These are phyloP conservation scores for Ormyrus nitidulus DNA, from an alignment of 2,888 invertebrate species.

Conservation along the genomic window DNA sequence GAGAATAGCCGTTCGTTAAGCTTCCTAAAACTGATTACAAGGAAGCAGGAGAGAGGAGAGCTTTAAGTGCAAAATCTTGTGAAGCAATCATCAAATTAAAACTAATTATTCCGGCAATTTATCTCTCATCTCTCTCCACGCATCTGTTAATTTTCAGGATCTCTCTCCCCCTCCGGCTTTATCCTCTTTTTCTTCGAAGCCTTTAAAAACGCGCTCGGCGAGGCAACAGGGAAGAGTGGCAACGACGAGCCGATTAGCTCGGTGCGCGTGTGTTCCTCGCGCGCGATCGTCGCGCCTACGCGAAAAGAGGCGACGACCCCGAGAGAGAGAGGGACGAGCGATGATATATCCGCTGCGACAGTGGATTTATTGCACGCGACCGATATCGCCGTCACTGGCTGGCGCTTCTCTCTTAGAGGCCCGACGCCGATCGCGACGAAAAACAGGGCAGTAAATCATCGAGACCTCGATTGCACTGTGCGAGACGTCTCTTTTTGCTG, in stretches of 20 bases:
- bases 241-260: slow-evolving; percentile 21
- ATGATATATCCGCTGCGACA: slow-evolving; percentile 43
- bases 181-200: too few relatives aligned
- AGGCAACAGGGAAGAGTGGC: neutral
- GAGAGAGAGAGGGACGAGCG: neutral
- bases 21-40: too few relatives aligned
- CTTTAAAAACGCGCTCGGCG: neutral
- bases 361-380: slow-evolving; percentile 60
- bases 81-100: neutral
- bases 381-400: slow-evolving; percentile 35
- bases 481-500: too few relatives aligned
- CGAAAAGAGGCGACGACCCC: neutral
- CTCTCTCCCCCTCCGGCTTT: too few relatives aligned
- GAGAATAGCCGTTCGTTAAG: too few relatives aligned
- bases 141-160: slow-evolving; percentile 14
- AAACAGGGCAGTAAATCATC: slow-evolving; percentile 36
- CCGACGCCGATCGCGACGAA: neutral
- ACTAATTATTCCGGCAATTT: slow-evolving; percentile 1
- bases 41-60: too few relatives aligned
- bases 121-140: neutral
- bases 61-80: too few relatives aligned
- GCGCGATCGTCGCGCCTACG: slow-evolving; percentile 34
- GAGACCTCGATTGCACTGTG: neutral
- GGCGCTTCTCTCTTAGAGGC: slow-evolving; percentile 1
- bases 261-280: too few relatives aligned